Base-by-base conservation (phyloP, 37 sponge, comb jelly and placozoan genomes). In the Beroe forskalii region DNA sequence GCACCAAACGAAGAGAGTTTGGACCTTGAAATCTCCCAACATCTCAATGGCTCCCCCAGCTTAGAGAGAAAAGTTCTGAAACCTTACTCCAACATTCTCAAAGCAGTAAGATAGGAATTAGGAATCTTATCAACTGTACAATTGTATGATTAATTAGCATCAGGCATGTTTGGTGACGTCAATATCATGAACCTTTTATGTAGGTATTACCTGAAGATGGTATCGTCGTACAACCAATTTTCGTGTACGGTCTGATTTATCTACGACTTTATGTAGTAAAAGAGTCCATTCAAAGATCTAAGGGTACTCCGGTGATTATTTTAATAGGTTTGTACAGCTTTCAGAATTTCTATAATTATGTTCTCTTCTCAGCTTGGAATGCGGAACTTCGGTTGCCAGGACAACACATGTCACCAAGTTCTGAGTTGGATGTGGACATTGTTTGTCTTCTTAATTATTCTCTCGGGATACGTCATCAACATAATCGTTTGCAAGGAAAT, bases 341-440 rank as follows among this genome's bases (percentile, higher is more conserved):
- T n/a, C n/a, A n/a, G n/a, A n/a, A n/a, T n/a, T n/a, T n/a, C n/a
- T n/a, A n/a, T n/a, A n/a, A n/a, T n/a, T n/a, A n/a, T n/a, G n/a
- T n/a, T n/a, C n/a, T n/a, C n/a, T n/a, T n/a, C n/a, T 40, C 86
- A 80, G 86, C 48, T 80, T 35, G 86, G 86, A 6, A 44, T 80
- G 86, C n/a, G 86, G 55, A 80, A 80, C 55, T 80, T 80, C 42
- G 86, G 86, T 8, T 41, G 24, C 27, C 86, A 32, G 14, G 86
- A 80, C 55, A 80, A 80, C 40, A 1, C 30, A 4, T 41, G 9
- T 20, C 55, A 80, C 86, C 44, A 37, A 20, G n/a, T 42, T 38
- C 25, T 80, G 19, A 80, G 55, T 25, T 44, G 9, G 8, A 3
- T 80, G 28, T 80, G 86, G 86, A 80, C 55, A 25, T 32, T 80